Base-by-base conservation (phyloP, 2,888 invertebrate genomes). In the Diloba caeruleocephala region DNA sequence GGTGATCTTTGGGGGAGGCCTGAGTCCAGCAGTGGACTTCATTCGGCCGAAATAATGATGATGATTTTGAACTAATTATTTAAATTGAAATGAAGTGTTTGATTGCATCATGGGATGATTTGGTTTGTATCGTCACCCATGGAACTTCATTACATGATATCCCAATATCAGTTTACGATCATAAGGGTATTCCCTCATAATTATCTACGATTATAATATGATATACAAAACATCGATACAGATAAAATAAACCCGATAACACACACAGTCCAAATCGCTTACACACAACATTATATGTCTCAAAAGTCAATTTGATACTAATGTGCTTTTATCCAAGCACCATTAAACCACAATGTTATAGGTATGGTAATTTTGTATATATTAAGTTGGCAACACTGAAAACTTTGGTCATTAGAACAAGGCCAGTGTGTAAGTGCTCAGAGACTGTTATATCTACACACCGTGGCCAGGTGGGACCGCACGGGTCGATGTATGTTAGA, bases 371-470 rank as follows among this genome's bases (percentile, higher is more conserved):
- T 88, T 86, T 84, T 83, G 83, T 86, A 83, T 85, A 81, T 87
- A 89, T 85, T 84, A 88, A 88, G 88, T 89, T 88, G 77, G 83
- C 58, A 72, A 71, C 77, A 75, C 67, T 81, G 83, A 78, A 84
- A 92, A 92, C 88, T 92, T 92, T 83, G 83, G 85, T 89, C 92
- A 90, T 92, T 92, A 92, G 85, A 83, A 79, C 79, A 78, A 83
- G 85, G 84, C 83, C 80, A 82, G 81, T 79, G 63, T 59, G 81
- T 82, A 81, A 87, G 85, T 86, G 85, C 81, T 79, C 76, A 65
- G 79, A 79, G 79, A 71, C 81, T 79, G 84, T 83, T 85, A 84
- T 83, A 81, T 81, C 80, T 82, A 82, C 79, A 76, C 70, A 77
- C 77, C 66, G 74, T 70, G 77, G 76, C 82, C 89, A 89, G 90